Evolutionary conservation across 2,113 vertebrate species (phyloP), one percentile per base, ranked within the genome.

Genomic region (Nyctibius bracteatus): DNA sequence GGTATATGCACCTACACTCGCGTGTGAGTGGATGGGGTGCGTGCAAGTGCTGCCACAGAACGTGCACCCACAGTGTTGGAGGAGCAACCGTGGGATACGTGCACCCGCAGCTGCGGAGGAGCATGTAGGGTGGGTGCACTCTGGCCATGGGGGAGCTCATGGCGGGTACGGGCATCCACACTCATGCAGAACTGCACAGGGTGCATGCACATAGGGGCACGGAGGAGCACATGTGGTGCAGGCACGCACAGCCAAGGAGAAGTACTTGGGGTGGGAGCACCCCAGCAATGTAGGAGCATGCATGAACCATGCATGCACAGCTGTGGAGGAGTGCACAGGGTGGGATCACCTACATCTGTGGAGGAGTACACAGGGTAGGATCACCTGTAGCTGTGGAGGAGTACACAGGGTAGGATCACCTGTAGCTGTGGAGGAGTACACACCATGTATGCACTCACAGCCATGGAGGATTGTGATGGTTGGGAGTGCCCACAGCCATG

Each of bases 1-100:
- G 47, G 7, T 25, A 3, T 4, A 15, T 1, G 31, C 13, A 14
- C 30, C 25, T 30, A 55, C 54, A 28, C 13, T 15, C 51, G 30
- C 30, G 54, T 52, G 25, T 14, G 16, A 33, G 55, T 33, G 19
- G 41, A 14, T 43, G 41, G 55, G 54, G 31, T 19, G 18, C 31
- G 54, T 21, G 18, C 52, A 33, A 18, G 31, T 19, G 18, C 54
- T 21, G 46, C 33, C 15, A 8, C 14, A 14, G 37, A 6, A 39
- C 5, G 5, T 1, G 33, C 19, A 4, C 33, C 33, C 33, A 0
- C 37, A 0, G 43, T 1, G 51, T 0, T n/a, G 43, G 17, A 25
- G 44, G 20, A 55, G 6, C 14, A 28, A 1, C 31, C 15, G 0
- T 1, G 16, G 37, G 77, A 12, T 14, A 3, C 0, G 9, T 6